phyloP scores from a whole-genome alignment of 2,797 vertebrate species.

The Chaetophractus vellerosus region DNA sequence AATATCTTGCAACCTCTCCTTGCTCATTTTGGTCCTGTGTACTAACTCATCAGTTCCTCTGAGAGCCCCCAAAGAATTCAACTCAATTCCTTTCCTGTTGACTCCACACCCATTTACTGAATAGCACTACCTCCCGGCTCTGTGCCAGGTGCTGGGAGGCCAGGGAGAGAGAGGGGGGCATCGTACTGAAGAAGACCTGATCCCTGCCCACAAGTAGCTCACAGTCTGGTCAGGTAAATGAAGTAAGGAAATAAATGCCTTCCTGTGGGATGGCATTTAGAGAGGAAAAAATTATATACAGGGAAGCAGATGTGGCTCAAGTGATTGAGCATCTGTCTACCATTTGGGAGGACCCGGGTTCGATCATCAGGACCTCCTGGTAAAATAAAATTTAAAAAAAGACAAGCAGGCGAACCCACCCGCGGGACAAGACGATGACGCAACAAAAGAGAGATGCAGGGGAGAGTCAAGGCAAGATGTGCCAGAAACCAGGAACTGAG shows the following conservation, averaged over 20 bases:
- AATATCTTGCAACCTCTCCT: not conserved
- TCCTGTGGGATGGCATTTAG: not conserved
- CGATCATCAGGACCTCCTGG: no score
- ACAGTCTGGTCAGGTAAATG: no score
- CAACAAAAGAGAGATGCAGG: no score
- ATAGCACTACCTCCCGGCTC: not conserved
- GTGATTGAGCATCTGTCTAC: no score
- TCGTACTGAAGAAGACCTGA: not conserved
- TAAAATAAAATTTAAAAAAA: no score
- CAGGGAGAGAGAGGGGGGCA: no score
- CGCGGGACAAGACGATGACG: no score
- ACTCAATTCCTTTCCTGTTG: not conserved
- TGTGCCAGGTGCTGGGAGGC: not conserved
- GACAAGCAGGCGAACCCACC: no score
- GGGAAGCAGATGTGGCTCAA: not conserved
- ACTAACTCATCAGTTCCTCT: not conserved
- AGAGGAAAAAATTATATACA: not conserved
- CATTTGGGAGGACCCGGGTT: no score
- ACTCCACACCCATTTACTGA: not conserved
- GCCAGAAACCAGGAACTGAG: no score
- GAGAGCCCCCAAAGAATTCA: not conserved
- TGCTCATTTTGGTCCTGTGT: not conserved
- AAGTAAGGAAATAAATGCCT: not conserved
- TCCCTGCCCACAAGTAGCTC: not conserved
- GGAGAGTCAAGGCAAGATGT: no score